Evolutionary conservation across 2,797 vertebrate genomes (phyloP).

Genomic region (Crocodylus rhombifer): DNA sequence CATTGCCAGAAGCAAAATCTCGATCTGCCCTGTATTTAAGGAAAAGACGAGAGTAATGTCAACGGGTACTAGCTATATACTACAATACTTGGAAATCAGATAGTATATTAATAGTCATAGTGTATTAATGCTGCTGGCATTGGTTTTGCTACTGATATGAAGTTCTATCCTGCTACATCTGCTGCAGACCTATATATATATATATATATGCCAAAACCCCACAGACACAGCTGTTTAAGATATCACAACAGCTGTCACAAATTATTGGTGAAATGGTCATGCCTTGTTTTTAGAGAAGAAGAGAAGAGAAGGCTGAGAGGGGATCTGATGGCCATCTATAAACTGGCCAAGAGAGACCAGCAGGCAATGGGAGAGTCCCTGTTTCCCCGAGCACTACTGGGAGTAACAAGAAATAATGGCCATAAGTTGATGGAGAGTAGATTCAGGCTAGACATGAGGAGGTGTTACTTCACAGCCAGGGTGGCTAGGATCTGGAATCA

Average conservation of each 20-base stretch:
- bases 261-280: accelerated
- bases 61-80: background rate
- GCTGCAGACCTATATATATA: background rate
- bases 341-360: too few species aligned
- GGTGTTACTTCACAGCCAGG: too few species aligned
- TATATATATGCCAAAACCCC: too few species aligned
- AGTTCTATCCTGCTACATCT: background rate
- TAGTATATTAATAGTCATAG: background rate
- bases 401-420: too few species aligned
- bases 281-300: background rate
- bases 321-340: too few species aligned
- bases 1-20: background rate
- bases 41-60: background rate
- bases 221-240: accelerated
- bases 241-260: background rate
- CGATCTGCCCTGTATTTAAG: background rate
- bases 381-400: too few species aligned
- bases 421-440: too few species aligned
- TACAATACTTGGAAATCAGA: background rate
- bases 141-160: too few species aligned
- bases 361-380: too few species aligned
- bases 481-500: too few species aligned
- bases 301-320: too few species aligned
- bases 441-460: too few species aligned
- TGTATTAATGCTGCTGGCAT: background rate